Percentiles rank a stretch among this genome's conserved stretches.
Evolutionary conservation across 1,140 invertebrate genomes (phyloP).

Genomic region (Drosophila bocqueti): DNA sequence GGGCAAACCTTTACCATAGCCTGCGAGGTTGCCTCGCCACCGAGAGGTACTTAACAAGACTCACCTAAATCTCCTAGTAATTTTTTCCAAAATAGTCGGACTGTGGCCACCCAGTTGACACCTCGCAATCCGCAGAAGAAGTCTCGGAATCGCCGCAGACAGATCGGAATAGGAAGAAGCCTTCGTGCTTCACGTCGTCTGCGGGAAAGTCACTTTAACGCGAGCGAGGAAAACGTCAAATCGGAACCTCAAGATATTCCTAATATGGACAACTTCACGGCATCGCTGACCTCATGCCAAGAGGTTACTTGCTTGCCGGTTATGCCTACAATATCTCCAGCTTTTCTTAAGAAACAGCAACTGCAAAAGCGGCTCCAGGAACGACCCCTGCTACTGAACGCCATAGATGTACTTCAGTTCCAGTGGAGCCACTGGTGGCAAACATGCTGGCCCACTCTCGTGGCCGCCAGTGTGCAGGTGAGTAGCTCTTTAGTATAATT

Average conservation of each 20-base stretch:
- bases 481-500: neutral
- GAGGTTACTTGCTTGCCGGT: neutral
- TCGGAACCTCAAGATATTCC: neutral
- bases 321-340: neutral
- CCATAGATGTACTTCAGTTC: neutral
- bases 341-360: neutral
- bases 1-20: constrained; percentile 15
- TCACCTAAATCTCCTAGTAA: too few species aligned
- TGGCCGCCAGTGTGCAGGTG: constrained; percentile 2
- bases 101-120: neutral
- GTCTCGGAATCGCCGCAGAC: neutral
- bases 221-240: constrained; percentile 12
- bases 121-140: constrained; percentile 1
- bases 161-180: neutral
- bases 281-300: neutral
- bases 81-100: neutral
- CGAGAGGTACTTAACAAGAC: neutral
- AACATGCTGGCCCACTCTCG: neutral
- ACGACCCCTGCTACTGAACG: constrained; percentile 41
- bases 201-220: neutral
- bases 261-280: neutral
- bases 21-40: constrained; percentile 2
- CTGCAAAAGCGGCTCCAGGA: constrained; percentile 17
- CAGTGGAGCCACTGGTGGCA: constrained; percentile 10
- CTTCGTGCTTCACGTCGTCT: neutral